Base-by-base conservation (phyloP, 2,888 invertebrate species). In the Pharmacophagus antenor region DNA sequence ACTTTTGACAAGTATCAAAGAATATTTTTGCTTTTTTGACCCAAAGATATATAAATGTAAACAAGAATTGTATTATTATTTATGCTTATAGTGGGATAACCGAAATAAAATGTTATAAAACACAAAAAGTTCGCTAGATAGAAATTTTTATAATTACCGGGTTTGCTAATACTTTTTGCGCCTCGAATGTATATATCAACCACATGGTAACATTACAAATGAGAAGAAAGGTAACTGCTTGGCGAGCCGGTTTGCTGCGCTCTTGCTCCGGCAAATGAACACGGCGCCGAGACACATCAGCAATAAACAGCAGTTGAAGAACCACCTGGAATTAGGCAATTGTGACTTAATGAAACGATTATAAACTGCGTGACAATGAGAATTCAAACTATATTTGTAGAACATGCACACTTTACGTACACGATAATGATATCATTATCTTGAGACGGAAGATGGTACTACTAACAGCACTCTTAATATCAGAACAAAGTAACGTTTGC, bases 171-270 rank as follows among this genome's bases (percentile, higher is more conserved):
- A 98, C 97, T 88, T 98, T 97, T 87, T 97, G 97, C 69, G 96
- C 96, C 88, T 98, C 98, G 79, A 98, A 97, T 44, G 98, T 98
- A 86, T 97, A 97, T 75, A 98, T 96, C 67, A 97, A 95, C 95
- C 98, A 98, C 95, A 98, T 96, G 71, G 98, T 97, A 70, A 98
- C 95, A 85, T 98, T 98, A 88, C 97, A 97, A 79, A 98, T 97
- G 63, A 98, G 93, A 63, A 98, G 92, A 92, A 98, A 98, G 63
- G 98, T 98, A 65, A 99, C 97, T 63, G 98, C 95, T 82, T 98
- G 98, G 62, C 98, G 94, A 1, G 98, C 98, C 0, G 98, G 98
- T 90, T 98, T 98, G 82, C 96, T 96, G 71, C 96, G 94, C 80
- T 97, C 97, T 79, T 98, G 98, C 79, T 97, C 97, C 0, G 97